These are phyloP conservation scores for Merodon equestris DNA, from an alignment of 2,888 invertebrate genomes.

Conservation along the genomic window DNA sequence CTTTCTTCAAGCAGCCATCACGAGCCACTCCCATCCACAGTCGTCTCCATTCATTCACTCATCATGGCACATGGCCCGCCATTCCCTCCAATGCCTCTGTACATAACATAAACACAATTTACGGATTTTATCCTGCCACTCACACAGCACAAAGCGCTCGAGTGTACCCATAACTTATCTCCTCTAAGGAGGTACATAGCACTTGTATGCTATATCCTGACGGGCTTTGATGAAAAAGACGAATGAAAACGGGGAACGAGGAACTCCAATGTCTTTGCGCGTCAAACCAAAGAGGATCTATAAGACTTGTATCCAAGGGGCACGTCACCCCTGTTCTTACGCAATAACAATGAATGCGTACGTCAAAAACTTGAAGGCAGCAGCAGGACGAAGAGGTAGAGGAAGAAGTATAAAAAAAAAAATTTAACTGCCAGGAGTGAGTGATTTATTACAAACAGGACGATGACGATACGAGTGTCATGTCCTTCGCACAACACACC, in stretches of 20 bases:
- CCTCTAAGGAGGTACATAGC: conserved; percentile 33
- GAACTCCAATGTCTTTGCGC: conserved; percentile 43
- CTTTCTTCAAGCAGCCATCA: conserved; percentile 38
- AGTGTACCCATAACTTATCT: conserved; percentile 49
- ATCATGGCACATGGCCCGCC: conserved; percentile 21
- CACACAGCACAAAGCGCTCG: conserved; percentile 19
- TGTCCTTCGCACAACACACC: conserved; percentile 20
- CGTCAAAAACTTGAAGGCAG: conserved; percentile 60
- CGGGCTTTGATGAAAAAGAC: conserved; percentile 61
- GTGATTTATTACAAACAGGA: conserved; percentile 67
- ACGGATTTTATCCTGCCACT: conserved; percentile 34
- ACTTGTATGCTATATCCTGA: conserved; percentile 41
- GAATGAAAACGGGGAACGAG: conserved; percentile 11
- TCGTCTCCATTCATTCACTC: conserved; percentile 40
- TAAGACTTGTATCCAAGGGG: conserved; percentile 48
- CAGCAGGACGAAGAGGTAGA: conserved; percentile 40
- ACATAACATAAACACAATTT: conserved; percentile 62
- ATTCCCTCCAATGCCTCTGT: conserved; percentile 25
- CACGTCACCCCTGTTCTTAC: conserved; percentile 66
- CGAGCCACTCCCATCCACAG: conserved; percentile 5
- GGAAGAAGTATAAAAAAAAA: conserved; percentile 36
- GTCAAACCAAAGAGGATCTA: conserved; percentile 34
- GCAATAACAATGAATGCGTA: conserved; percentile 64
- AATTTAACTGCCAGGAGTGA: conserved; percentile 68
- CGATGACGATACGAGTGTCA: conserved; percentile 61